These are phyloP conservation scores for Agrilus biguttatus DNA, from an alignment of 2,888 invertebrate genomes.

Conservation along the genomic window DNA sequence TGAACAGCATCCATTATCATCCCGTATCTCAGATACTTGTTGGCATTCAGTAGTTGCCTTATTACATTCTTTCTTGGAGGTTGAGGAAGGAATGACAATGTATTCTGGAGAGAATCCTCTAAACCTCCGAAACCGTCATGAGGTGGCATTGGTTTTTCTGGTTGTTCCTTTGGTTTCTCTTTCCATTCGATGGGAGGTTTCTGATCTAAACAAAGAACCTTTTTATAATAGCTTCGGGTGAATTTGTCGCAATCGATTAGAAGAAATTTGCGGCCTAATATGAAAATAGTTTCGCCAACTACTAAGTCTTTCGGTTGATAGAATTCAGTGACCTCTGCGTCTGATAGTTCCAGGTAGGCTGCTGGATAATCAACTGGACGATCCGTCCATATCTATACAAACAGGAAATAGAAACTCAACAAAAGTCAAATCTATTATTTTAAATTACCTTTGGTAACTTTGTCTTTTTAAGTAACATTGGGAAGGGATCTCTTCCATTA, in stretches of 20 bases:
- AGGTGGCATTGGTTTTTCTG: conserved; percentile 36
- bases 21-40: conserved; percentile 45
- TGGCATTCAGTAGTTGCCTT: conserved; percentile 58
- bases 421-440: background rate
- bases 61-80: conserved; percentile 62
- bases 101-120: conserved; percentile 64
- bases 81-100: conserved; percentile 53
- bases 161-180: conserved; percentile 15
- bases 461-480: conserved; percentile 55
- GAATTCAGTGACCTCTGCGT: conserved; percentile 60
- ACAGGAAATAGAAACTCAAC: background rate
- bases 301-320: conserved; percentile 65
- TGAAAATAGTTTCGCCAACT: conserved; percentile 55
- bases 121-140: conserved; percentile 63
- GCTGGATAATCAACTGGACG: conserved; percentile 44
- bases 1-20: conserved; percentile 64
- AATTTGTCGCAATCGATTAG: conserved; percentile 68
- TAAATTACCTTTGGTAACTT: conserved; percentile 50
- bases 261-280: conserved; percentile 56
- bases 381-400: conserved; percentile 24
- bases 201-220: conserved; percentile 32
- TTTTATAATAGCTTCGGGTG: conserved; percentile 56
- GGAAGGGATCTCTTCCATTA: conserved; percentile 65
- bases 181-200: conserved; percentile 24
- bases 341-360: conserved; percentile 51